These are phyloP conservation scores for Helicoverpa assulta DNA, from an alignment of 2,888 invertebrate genomes.

Conservation along the genomic window DNA sequence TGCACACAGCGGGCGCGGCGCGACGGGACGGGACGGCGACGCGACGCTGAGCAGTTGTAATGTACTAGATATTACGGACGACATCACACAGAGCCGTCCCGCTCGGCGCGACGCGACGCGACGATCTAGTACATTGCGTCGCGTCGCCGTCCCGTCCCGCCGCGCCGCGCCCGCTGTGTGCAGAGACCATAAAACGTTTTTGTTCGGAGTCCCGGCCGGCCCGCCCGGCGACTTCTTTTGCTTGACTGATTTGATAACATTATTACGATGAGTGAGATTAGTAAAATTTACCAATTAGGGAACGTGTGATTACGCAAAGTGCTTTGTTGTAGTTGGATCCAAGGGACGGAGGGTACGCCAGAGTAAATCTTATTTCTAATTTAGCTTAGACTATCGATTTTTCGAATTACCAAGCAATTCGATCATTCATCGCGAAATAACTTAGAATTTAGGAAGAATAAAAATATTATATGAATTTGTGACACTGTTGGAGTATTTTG, in stretches of 20 bases:
- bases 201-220: conserved; percentile 53
- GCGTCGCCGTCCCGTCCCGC: too few relatives aligned
- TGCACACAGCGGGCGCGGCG: too few relatives aligned
- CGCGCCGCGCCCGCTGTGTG: too few relatives aligned
- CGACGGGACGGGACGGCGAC: too few relatives aligned
- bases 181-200: too few relatives aligned
- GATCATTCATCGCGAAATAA: conserved; percentile 90
- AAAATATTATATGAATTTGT: conserved; percentile 85
- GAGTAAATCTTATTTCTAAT: conserved; percentile 85
- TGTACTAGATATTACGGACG: too few relatives aligned
- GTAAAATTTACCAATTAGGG: conserved; percentile 82
- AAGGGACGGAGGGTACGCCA: conserved; percentile 80
- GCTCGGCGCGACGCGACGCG: too few relatives aligned
- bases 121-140: too few relatives aligned
- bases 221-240: conserved; percentile 69
- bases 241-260: conserved; percentile 85
- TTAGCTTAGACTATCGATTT: conserved; percentile 82
- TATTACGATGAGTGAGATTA: conserved; percentile 85
- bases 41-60: too few relatives aligned
- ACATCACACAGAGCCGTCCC: too few relatives aligned
- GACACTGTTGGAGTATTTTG: conserved; percentile 76
- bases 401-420: conserved; percentile 89
- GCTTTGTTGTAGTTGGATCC: conserved; percentile 82
- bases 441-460: conserved; percentile 83
- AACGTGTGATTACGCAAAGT: conserved; percentile 82